A percentile compares a stretch with the other conserved stretches of the same genome.
Evolutionary conservation across 64 coral and sea anemone genomes (phyloP).

Genomic region (Actinia tenebrosa): DNA sequence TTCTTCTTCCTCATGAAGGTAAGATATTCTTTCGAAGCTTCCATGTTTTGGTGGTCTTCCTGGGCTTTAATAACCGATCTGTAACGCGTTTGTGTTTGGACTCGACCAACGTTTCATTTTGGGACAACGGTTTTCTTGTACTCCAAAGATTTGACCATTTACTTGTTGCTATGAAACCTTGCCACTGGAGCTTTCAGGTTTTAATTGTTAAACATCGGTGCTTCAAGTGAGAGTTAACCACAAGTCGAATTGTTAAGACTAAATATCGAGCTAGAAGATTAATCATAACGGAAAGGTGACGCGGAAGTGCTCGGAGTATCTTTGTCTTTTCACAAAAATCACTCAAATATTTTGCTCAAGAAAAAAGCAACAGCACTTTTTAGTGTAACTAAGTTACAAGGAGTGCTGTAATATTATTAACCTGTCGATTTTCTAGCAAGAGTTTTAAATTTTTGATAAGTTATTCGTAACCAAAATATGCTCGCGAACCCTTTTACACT

Average conservation of each 20-base stretch:
- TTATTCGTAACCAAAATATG: not conserved
- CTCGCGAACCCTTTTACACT: not conserved
- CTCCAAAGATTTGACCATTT: not conserved
- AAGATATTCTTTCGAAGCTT: not conserved
- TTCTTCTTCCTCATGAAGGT: not conserved
- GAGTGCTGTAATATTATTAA: not conserved
- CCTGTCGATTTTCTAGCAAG: not conserved
- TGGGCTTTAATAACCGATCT: not conserved
- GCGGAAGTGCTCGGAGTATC: not conserved
- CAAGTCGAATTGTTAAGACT: not conserved
- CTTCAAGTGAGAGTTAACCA: not conserved
- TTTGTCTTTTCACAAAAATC: not conserved
- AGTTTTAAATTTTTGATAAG: not conserved
- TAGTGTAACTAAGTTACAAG: not conserved
- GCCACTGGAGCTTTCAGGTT: not conserved
- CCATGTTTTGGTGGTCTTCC: not conserved
- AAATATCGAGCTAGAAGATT: not conserved
- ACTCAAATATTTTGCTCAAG: not conserved
- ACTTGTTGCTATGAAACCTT: not conserved
- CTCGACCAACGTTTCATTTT: not conserved
- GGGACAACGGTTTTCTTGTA: not conserved
- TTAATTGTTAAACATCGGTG: not conserved
- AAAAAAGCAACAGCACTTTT: not conserved
- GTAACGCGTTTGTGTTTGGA: not conserved
- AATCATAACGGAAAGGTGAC: not conserved